Conservation (phyloP, 2,113 vertebrate species). For the Heptranchias perlo region DNA sequence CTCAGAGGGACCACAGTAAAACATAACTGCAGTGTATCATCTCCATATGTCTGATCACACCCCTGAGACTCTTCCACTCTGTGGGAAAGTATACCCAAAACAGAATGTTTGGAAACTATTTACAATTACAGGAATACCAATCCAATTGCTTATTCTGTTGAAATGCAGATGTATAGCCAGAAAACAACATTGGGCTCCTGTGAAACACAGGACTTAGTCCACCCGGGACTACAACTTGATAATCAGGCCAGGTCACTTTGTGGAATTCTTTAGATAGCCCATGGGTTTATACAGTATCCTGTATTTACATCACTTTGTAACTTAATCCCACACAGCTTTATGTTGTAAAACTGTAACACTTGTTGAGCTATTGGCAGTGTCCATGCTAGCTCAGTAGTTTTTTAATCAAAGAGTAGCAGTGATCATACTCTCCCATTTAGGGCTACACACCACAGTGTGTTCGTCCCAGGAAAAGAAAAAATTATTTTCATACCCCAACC, state of each 20-base stretch:
- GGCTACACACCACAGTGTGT: neutral
- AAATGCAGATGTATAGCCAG: neutral
- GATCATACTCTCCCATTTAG: neutral
- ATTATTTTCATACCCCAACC: neutral
- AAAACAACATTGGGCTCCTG: neutral
- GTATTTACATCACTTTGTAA: neutral
- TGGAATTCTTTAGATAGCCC: neutral
- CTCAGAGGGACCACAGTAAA: neutral
- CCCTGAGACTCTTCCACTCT: neutral
- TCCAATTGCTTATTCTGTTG: neutral
- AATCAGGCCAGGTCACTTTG: neutral
- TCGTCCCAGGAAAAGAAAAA: neutral
- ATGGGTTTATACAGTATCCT: neutral
- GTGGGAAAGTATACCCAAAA: neutral
- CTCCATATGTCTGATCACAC: slow-evolving; percentile 16
- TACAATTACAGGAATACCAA: neutral
- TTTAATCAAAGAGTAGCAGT: neutral
- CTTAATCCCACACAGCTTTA: neutral
- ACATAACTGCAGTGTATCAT: neutral
- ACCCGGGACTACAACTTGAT: neutral
- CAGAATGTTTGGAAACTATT: neutral
- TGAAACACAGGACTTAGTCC: neutral
- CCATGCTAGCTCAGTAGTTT: neutral
- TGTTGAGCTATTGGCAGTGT: neutral
- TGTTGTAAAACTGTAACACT: neutral